phyloP scores from a whole-genome alignment of 2,113 vertebrate genomes.

The Cathartes aura region DNA sequence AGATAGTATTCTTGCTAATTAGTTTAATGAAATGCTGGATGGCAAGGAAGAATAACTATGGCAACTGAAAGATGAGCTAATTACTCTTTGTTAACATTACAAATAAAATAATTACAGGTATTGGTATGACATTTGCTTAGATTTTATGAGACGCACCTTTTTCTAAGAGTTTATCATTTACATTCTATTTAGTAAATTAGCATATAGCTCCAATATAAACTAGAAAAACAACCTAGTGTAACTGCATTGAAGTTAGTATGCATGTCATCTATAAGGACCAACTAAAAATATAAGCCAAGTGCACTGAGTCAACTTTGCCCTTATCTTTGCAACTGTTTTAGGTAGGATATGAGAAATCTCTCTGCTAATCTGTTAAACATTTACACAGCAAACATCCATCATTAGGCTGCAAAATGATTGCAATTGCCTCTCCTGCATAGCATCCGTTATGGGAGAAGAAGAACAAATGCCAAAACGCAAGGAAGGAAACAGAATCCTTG shows the following conservation, averaged over 20 bases:
- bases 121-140: neutral
- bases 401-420: neutral
- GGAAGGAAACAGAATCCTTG: neutral
- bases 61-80: constrained; percentile 42
- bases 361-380: neutral
- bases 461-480: neutral
- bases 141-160: neutral
- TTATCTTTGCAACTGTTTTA: neutral
- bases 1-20: constrained; percentile 14
- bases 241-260: neutral
- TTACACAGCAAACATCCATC: neutral
- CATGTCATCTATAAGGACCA: neutral
- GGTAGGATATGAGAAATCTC: neutral
- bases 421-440: neutral
- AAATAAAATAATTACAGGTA: constrained; percentile 40
- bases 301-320: neutral
- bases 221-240: neutral
- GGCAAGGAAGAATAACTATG: constrained; percentile 52
- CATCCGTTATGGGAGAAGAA: neutral
- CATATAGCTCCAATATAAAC: neutral
- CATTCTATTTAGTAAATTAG: neutral
- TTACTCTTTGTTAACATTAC: constrained; percentile 16
- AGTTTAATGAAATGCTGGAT: constrained; percentile 26
- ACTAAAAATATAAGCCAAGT: neutral
- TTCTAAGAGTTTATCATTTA: neutral